phyloP scores from a whole-genome alignment of 2,888 invertebrate genomes.

The Cephus rjabovi region DNA sequence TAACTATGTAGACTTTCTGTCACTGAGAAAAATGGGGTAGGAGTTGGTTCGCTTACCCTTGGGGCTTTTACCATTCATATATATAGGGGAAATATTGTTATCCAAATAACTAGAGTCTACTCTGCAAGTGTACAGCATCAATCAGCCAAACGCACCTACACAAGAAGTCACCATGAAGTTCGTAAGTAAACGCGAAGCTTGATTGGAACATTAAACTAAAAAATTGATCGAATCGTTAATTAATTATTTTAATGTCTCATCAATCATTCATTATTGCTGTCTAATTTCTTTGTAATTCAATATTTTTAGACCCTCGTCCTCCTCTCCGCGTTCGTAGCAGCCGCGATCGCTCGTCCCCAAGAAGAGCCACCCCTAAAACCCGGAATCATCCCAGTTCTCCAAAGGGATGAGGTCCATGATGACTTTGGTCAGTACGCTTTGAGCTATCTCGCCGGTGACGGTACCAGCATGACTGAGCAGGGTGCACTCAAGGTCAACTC shows the following conservation, averaged over 20 bases:
- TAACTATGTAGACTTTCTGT: neutral
- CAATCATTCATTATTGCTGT: neutral
- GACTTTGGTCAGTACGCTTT: slow-evolving; percentile 39
- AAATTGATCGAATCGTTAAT: neutral
- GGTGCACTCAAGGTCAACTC: slow-evolving; percentile 33
- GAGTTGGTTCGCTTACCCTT: neutral
- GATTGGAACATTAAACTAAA: neutral
- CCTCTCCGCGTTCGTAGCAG: neutral
- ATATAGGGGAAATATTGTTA: neutral
- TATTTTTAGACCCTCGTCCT: neutral
- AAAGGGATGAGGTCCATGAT: slow-evolving; percentile 32
- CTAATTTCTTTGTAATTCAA: neutral
- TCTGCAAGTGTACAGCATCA: neutral
- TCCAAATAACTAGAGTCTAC: neutral
- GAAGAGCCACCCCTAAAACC: neutral
- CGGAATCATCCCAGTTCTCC: slow-evolving; percentile 18
- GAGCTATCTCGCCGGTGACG: slow-evolving; percentile 35
- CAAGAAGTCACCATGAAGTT: slow-evolving; percentile 5
- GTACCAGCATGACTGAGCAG: slow-evolving; percentile 33
- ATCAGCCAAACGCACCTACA: neutral
- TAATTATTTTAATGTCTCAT: neutral
- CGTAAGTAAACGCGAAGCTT: neutral
- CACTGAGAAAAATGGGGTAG: neutral
- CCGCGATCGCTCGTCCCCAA: neutral
- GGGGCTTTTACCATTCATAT: neutral